Evolutionary conservation across 2,797 vertebrate genomes (phyloP).

Genomic region (Pipistrellus pygmaeus): DNA sequence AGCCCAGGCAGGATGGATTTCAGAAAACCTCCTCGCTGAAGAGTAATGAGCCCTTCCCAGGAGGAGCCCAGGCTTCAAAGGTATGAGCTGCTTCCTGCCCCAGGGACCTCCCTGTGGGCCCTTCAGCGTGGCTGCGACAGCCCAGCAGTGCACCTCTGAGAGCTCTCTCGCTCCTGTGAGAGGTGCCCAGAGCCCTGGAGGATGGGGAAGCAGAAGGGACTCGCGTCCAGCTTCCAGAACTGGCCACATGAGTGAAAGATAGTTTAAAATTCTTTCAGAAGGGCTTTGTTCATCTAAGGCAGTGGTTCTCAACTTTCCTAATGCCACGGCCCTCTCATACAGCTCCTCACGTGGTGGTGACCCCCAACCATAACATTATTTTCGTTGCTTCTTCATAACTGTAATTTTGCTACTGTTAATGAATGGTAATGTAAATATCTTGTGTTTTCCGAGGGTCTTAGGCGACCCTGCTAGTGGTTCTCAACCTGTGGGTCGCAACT

Average conservation of each 20-base stretch:
- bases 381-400: no score
- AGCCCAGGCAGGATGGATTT: conserved; percentile 24
- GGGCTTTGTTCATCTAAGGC: background rate
- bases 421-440: no score
- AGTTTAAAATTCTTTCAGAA: background rate
- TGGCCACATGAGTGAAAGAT: conserved; percentile 19
- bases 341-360: no score
- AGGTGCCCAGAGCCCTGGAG: background rate
- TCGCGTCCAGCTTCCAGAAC: background rate
- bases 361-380: no score
- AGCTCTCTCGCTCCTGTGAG: background rate
- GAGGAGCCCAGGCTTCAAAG: conserved; percentile 50
- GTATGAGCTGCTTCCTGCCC: background rate
- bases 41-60: conserved; percentile 36
- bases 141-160: accelerated
- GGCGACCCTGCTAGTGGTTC: no score
- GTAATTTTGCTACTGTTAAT: no score
- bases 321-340: no score
- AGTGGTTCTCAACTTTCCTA: no score
- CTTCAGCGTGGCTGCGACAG: background rate
- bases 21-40: conserved; percentile 40
- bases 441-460: no score
- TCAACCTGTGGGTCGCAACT: no score
- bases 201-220: background rate
- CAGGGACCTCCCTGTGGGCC: background rate